Base-by-base conservation (phyloP, 1,140 invertebrate genomes). In the Drosophila lacteicornis region DNA sequence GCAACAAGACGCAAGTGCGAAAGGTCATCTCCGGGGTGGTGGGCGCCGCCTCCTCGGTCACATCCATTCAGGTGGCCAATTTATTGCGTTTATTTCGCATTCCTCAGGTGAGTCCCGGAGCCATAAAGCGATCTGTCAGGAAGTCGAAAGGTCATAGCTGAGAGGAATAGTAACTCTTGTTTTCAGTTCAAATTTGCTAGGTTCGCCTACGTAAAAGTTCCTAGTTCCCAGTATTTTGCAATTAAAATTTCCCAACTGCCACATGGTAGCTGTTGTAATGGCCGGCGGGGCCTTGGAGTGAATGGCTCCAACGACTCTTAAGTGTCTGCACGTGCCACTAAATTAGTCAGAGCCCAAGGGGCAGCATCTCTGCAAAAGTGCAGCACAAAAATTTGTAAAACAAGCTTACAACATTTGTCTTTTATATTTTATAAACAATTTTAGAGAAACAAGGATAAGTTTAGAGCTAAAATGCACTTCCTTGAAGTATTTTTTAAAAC, bases 31-130 rank as follows among this genome's bases (percentile, higher is more conserved):
- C 97, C 4, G 98, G 98, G 0, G 98, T 99, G 6, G 96, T 99
- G n/a, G 98, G 97, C 4, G 98, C 98, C 5, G 97, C 98, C 1
- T 98, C 97, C 49, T 98, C 97, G 81, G 98, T 99, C 43, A 99
- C 98, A 13, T 99, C 98, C 5, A 98, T 99, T 74, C 98, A 99
- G 95, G 98, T 99, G 22, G 98, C 98, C 42, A 99, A 99, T 94
- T 94, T 99, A 51, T 94, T 99, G 45, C 95, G 98, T 46, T 95
- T 99, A 7, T 99, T 99, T 93, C 97, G 97, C 92, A 99, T 99
- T 93, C 98, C 98, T 15, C 98, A 99, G 96, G 98, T 99, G 93
- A 71, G 50, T 73, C 13, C 17, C 17, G 45, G 51, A 22, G 7
- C 45, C 15, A 38, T n/a, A 5, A 38, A 22, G 12, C 17, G 8